Percentiles rank a stretch among this genome's conserved stretches.
phyloP scores from a whole-genome alignment of 2,888 invertebrate genomes.

The Unio delphinus region DNA sequence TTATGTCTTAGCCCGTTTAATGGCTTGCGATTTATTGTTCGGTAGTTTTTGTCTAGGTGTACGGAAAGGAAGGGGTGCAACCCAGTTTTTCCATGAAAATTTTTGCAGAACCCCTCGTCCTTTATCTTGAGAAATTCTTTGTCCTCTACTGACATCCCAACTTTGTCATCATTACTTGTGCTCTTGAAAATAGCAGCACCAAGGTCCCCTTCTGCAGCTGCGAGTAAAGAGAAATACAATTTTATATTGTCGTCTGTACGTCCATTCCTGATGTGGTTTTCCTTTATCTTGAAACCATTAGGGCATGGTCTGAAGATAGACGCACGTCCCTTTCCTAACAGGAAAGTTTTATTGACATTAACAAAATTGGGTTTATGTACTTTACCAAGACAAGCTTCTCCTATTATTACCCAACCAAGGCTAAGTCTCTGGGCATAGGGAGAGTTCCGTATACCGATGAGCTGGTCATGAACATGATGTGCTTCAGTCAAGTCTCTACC shows the following conservation, averaged over 20 bases:
- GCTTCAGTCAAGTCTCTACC: slow-evolving; percentile 14
- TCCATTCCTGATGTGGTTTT: not conserved
- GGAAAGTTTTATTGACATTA: slow-evolving; percentile 13
- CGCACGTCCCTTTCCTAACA: slow-evolving; percentile 3
- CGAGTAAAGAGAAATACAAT: too few relatives aligned
- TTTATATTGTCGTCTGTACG: too few relatives aligned
- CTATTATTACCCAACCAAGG: slow-evolving; percentile 25
- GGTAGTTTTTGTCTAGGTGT: slow-evolving; percentile 5
- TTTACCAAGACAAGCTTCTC: slow-evolving; percentile 29
- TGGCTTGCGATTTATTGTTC: slow-evolving; percentile 19
- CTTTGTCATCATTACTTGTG: slow-evolving; percentile 7
- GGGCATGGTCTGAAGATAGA: slow-evolving; percentile 10
- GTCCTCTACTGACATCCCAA: slow-evolving; percentile 13
- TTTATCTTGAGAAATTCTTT: slow-evolving; percentile 11
- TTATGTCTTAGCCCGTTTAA: slow-evolving; percentile 10
- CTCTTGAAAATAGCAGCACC: slow-evolving; percentile 1
- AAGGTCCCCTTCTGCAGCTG: not conserved
- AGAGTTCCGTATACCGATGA: slow-evolving; percentile 6
- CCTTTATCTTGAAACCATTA: slow-evolving; percentile 4
- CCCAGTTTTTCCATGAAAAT: slow-evolving; percentile 11
- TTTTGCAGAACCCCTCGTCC: slow-evolving; percentile 7
- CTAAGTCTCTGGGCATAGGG: slow-evolving; percentile 19
- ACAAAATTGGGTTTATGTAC: slow-evolving; percentile 15
- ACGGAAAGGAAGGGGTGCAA: slow-evolving; percentile 20
- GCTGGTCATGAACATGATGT: slow-evolving; percentile 26